Evolutionary conservation across 2,888 invertebrate genomes (phyloP), one percentile per base, ranked within the genome.

Genomic region (Homarus gammarus): DNA sequence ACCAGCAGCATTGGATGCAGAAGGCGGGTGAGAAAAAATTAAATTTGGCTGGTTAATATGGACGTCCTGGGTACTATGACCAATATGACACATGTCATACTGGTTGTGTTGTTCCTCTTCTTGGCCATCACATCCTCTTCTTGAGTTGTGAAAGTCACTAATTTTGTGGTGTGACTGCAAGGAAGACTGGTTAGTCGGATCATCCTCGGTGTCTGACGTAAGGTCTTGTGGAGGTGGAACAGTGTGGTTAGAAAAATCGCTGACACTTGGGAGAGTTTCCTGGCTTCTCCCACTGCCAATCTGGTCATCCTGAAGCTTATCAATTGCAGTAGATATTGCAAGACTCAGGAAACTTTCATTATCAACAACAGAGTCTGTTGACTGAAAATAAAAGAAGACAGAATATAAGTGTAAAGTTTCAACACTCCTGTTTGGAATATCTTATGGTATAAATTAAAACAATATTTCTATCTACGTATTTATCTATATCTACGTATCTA

Each of bases 261-360:
- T 83, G 12, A 40, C 49, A 31, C 38, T 15, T 31, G 61, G 44
- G 18, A 87, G 22, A 27, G 64, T 40, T 36, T 88, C 88, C 70
- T 83, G 89, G n/a, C 40, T 36, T 79, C 79, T 84, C 31, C 72
- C 81, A 79, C 72, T 56, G 22, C 44, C 51, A 10, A 79, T 36
- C 22, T 68, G 89, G 27, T 89, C 89, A 27, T 89, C 89, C 72
- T 89, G 84, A 18, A 89, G 44, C 12, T 85, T 90, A 36, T 84
- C 90, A 56, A 92, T 90, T 38, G 92, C 90, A 31, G 92, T 90
- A 44, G 86, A 77, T 83, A 92, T 90, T 18, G 92, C 92, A 51
- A 92, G 78, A 73, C 81, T 90, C 27, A 90, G 31, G 77, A 92
- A 89, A 22, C 84, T 86, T 51, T 92, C 92, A 75, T 81, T 90